These are phyloP conservation scores for Paramuricea clavata DNA, from an alignment of 92 coral and sea anemone species.

Conservation along the genomic window DNA sequence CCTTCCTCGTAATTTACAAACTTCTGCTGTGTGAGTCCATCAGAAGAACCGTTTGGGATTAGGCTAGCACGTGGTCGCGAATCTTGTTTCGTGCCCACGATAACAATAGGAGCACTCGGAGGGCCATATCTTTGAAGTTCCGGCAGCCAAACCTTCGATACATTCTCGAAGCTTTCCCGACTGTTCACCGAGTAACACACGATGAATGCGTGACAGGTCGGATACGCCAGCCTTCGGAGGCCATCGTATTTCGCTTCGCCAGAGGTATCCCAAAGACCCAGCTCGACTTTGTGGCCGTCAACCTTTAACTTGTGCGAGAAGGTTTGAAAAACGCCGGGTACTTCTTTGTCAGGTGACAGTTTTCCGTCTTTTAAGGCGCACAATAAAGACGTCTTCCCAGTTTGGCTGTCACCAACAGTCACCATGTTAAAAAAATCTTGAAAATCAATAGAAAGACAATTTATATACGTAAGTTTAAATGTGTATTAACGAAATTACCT, in stretches of 20 bases:
- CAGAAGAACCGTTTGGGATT: not conserved
- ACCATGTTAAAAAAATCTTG: slow-evolving; percentile 31
- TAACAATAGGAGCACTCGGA: not conserved
- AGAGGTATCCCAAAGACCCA: slow-evolving; percentile 46
- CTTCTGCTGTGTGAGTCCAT: not conserved
- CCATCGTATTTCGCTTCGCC: slow-evolving; percentile 34
- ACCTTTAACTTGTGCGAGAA: slow-evolving; percentile 25
- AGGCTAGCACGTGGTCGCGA: slow-evolving; percentile 33
- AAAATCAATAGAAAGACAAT: not conserved
- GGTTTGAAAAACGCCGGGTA: slow-evolving; percentile 30
- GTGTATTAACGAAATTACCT: no score
- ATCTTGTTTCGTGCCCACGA: slow-evolving; percentile 33
- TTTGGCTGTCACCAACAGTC: slow-evolving; percentile 31
- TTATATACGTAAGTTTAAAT: not conserved
- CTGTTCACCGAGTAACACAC: slow-evolving; percentile 32
- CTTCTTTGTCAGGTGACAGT: not conserved
- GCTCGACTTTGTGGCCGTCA: slow-evolving; percentile 29
- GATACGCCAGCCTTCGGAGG: slow-evolving; percentile 33
- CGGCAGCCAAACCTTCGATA: slow-evolving; percentile 21
- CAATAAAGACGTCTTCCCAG: slow-evolving; percentile 27
- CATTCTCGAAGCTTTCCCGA: slow-evolving; percentile 34
- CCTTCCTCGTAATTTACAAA: slow-evolving; percentile 36
- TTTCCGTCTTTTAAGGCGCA: slow-evolving; percentile 44
- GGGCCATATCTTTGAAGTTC: slow-evolving; percentile 12
- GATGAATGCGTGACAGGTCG: slow-evolving; percentile 35